Conservation (phyloP, 35 echinoderm and acorn worm species). For the Strongylocentrotus purpuratus region DNA sequence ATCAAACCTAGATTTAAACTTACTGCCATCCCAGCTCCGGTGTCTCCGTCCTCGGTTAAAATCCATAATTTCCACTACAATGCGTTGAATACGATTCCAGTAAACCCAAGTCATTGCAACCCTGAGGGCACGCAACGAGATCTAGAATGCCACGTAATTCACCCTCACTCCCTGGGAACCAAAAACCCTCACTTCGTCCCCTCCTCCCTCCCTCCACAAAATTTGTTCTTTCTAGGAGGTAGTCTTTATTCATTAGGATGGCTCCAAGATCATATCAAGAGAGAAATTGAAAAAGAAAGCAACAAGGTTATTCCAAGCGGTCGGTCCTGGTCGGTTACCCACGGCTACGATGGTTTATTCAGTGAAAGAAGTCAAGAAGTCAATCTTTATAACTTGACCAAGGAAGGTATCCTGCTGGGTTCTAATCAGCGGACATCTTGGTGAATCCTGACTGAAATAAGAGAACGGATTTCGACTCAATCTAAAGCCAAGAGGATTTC, state of each 20-base stretch:
- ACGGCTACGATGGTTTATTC: background rate
- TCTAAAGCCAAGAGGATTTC: background rate
- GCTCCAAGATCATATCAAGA: background rate
- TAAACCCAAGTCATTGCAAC: background rate
- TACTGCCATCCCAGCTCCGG: background rate
- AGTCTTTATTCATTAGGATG: conserved; percentile 17
- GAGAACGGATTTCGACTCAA: background rate
- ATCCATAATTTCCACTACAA: conserved; percentile 24
- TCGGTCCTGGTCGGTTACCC: background rate
- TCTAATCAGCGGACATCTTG: background rate
- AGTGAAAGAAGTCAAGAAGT: background rate
- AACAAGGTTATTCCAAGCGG: background rate
- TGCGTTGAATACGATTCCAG: background rate
- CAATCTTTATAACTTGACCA: background rate
- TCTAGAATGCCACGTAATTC: background rate
- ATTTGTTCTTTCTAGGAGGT: conserved; percentile 33
- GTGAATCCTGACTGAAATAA: background rate
- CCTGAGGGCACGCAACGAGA: background rate
- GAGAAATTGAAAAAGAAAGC: background rate
- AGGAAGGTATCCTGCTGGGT: background rate
- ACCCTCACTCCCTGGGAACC: background rate
- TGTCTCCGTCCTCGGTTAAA: background rate
- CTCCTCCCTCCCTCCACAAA: background rate
- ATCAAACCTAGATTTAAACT: background rate
- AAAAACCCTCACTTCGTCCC: background rate